phyloP scores from a whole-genome alignment of 2,888 invertebrate genomes.

The Caenorhabditis wallacei region DNA sequence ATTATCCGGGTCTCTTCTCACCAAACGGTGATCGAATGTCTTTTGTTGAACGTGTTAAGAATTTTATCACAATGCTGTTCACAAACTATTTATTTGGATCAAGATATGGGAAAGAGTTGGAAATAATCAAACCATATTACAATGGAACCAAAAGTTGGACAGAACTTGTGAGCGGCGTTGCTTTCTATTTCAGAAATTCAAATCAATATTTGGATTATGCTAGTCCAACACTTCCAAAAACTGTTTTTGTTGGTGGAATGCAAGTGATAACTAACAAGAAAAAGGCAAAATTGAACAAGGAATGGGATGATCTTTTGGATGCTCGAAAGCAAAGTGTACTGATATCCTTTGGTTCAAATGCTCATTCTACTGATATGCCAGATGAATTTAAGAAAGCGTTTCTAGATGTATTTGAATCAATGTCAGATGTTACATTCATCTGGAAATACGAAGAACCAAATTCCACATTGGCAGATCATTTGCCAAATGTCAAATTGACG shows the following conservation, averaged over 20 bases:
- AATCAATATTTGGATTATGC: conserved; percentile 61
- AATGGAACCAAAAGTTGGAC: conserved; percentile 41
- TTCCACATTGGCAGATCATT: conserved; percentile 42
- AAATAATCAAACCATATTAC: conserved; percentile 27
- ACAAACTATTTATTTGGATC: conserved; percentile 32
- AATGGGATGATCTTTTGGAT: conserved; percentile 55
- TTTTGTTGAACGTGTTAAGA: conserved; percentile 35
- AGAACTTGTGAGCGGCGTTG: conserved; percentile 47
- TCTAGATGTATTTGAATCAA: conserved; percentile 53
- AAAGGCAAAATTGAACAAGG: conserved; percentile 25
- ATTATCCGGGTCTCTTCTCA: conserved; percentile 58
- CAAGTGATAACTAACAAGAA: conserved; percentile 56
- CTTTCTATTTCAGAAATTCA: conserved; percentile 56
- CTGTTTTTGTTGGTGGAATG: conserved; percentile 63
- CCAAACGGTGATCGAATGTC: conserved; percentile 43
- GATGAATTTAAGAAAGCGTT: conserved; percentile 49
- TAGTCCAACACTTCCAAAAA: conserved; percentile 58
- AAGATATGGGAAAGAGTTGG: conserved; percentile 31
- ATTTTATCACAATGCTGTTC: conserved; percentile 35
- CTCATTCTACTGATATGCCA: conserved; percentile 61
- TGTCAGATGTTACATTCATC: conserved; percentile 65
- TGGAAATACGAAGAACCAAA: conserved; percentile 69
- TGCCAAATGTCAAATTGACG: conserved; percentile 60
- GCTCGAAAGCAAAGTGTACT: conserved; percentile 51
- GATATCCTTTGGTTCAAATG: conserved; percentile 67